phyloP scores from a whole-genome alignment of 1,140 invertebrate genomes.

The Phymorhynchus buccinoides region DNA sequence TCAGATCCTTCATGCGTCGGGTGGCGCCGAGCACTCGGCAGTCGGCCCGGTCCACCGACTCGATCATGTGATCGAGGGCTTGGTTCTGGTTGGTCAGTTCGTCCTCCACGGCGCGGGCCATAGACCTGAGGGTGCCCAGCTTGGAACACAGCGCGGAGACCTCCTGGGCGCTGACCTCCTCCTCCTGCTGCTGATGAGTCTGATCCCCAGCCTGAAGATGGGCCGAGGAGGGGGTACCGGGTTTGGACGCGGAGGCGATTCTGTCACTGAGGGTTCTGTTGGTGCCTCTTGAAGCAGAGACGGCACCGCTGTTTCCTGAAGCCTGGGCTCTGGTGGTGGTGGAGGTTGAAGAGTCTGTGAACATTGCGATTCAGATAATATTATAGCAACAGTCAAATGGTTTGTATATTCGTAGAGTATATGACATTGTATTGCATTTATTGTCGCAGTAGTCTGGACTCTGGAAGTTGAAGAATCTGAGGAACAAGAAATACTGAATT shows the following conservation, averaged over 20 bases:
- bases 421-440: no score
- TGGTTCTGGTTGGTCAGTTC: constrained; percentile 14
- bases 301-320: no score
- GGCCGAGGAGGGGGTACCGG: no score
- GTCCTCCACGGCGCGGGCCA: constrained; percentile 27
- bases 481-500: no score
- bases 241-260: no score
- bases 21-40: background rate
- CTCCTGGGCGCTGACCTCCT: constrained; percentile 22
- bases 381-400: no score
- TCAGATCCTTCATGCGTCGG: background rate
- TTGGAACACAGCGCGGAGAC: background rate
- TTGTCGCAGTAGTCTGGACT: no score
- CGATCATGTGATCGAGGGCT: constrained; percentile 14
- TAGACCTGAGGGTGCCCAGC: constrained; percentile 4
- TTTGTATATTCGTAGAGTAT: no score
- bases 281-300: background rate
- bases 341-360: no score
- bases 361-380: no score
- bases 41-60: constrained; percentile 5
- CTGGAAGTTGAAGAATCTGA: no score
- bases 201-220: background rate
- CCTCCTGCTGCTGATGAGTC: constrained; percentile 18
- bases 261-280: background rate
- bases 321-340: no score